These are phyloP conservation scores for Petrocephalus sullivani DNA, from an alignment of 2,797 vertebrate species.

Conservation along the genomic window DNA sequence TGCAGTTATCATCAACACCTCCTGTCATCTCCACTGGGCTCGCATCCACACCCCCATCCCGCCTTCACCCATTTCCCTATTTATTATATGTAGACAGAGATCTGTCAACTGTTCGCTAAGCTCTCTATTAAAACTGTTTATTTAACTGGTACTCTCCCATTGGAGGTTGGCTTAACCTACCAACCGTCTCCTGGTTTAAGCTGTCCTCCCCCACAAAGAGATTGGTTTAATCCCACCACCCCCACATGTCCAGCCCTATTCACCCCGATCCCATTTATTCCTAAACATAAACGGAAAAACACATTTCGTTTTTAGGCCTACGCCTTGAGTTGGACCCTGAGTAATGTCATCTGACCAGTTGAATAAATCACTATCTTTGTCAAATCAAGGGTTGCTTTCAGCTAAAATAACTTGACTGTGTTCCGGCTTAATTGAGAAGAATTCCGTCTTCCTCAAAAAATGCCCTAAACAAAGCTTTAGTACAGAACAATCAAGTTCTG, in stretches of 20 bases:
- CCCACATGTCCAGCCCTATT: not conserved
- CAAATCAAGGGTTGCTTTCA: not conserved
- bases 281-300: not conserved
- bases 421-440: not conserved
- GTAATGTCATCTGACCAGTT: not conserved
- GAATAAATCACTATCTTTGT: not conserved
- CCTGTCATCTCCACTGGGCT: not conserved
- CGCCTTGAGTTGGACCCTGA: not conserved
- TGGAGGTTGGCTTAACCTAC: not conserved
- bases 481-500: constrained; percentile 26
- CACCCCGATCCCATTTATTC: not conserved
- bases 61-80: not conserved
- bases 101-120: not conserved
- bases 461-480: constrained; percentile 20
- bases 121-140: not conserved
- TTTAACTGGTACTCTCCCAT: not conserved
- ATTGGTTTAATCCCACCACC: not conserved
- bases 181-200: not conserved
- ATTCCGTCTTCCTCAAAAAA: not conserved
- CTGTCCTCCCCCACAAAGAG: not conserved
- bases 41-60: not conserved
- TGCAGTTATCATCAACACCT: not conserved
- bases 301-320: not conserved
- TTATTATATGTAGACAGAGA: not conserved
- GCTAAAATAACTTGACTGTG: not conserved